phyloP scores from a whole-genome alignment of 1,140 invertebrate genomes.

The Apis dorsata region DNA sequence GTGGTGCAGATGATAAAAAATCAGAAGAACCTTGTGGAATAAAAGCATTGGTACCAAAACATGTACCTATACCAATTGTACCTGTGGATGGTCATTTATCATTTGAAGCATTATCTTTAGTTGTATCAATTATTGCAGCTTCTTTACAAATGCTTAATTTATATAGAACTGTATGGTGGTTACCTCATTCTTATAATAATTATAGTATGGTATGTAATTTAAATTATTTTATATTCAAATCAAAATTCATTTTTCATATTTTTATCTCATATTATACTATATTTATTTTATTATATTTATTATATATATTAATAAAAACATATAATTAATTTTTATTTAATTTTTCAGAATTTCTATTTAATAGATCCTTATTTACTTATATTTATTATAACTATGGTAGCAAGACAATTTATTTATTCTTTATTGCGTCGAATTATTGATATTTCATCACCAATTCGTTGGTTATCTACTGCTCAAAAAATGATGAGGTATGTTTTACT shows the following conservation, averaged over 20 bases:
- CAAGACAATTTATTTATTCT: slow-evolving; percentile 88
- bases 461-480: slow-evolving; percentile 70
- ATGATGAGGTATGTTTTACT: slow-evolving; percentile 72
- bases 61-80: slow-evolving; percentile 92
- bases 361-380: slow-evolving; percentile 93
- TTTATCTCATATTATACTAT: slow-evolving; percentile 27
- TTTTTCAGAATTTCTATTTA: slow-evolving; percentile 94
- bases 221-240: slow-evolving; percentile 55
- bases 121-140: slow-evolving; percentile 87
- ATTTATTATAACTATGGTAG: slow-evolving; percentile 90
- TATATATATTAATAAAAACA: slow-evolving; percentile 4
- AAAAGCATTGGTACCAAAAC: slow-evolving; percentile 83
- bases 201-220: slow-evolving; percentile 89
- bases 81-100: slow-evolving; percentile 90
- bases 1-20: slow-evolving; percentile 70
- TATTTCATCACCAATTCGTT: slow-evolving; percentile 66
- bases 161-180: slow-evolving; percentile 98
- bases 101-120: slow-evolving; percentile 92
- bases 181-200: slow-evolving; percentile 93
- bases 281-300: slow-evolving; percentile 3
- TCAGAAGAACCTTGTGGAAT: slow-evolving; percentile 62
- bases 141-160: slow-evolving; percentile 95
- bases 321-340: slow-evolving; percentile 34
- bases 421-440: slow-evolving; percentile 80
- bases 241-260: no score